phyloP scores from a whole-genome alignment of 2,797 vertebrate species.

The Capromys pilorides region DNA sequence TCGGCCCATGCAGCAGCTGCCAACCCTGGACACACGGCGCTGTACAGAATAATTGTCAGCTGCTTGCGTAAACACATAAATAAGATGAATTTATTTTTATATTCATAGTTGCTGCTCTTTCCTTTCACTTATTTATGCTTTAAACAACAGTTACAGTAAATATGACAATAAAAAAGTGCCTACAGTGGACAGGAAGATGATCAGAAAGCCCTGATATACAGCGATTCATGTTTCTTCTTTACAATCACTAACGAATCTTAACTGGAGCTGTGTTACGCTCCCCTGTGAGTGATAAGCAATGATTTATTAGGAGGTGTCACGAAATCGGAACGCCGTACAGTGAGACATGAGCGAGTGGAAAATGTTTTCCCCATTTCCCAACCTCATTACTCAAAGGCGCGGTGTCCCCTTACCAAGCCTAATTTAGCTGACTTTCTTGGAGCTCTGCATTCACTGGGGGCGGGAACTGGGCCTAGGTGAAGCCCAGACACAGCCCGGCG shows the following conservation, averaged over 20 bases:
- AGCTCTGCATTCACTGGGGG: conserved; percentile 48
- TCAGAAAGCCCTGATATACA: conserved; percentile 83
- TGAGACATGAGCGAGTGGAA: conserved; percentile 87
- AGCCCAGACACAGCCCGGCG: neutral
- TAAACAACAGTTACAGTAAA: conserved; percentile 86
- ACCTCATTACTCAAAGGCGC: conserved; percentile 87
- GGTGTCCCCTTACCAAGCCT: conserved; percentile 83
- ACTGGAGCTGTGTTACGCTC: conserved; percentile 86
- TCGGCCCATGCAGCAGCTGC: conserved; percentile 54
- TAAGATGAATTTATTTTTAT: conserved; percentile 86
- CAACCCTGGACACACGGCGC: conserved; percentile 73
- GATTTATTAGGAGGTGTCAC: conserved; percentile 88
- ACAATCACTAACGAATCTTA: conserved; percentile 88
- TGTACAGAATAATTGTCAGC: conserved; percentile 81
- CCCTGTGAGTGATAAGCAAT: conserved; percentile 88
- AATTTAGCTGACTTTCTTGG: conserved; percentile 81
- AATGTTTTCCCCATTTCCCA: conserved; percentile 86
- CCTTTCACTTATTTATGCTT: conserved; percentile 85
- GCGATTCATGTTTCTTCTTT: conserved; percentile 87
- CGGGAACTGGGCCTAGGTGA: conserved; percentile 51
- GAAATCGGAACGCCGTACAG: conserved; percentile 86
- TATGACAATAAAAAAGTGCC: conserved; percentile 83
- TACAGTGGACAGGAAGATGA: conserved; percentile 84
- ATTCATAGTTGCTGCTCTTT: conserved; percentile 83
- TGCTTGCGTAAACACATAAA: conserved; percentile 85